A percentile compares a stretch with the other conserved stretches of the same genome.
These are phyloP conservation scores for Aricia artaxerxes DNA, from an alignment of 2,888 invertebrate genomes.

Conservation along the genomic window DNA sequence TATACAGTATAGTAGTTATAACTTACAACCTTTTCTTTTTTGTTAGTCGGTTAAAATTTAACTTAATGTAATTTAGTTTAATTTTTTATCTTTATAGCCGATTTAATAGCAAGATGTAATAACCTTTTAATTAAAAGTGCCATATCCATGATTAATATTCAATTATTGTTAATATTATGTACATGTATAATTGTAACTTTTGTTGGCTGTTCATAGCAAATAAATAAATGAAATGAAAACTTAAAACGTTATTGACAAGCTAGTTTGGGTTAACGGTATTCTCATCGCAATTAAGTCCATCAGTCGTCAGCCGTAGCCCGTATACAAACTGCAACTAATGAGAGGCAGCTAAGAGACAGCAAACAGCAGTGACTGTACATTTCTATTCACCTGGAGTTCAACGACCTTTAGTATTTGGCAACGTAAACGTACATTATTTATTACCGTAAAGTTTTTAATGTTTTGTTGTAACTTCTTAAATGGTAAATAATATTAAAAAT, in stretches of 20 bases:
- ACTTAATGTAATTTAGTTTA: no score
- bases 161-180: no score
- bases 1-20: no score
- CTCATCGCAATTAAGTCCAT: not conserved
- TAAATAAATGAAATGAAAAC: not conserved
- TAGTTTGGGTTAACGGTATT: not conserved
- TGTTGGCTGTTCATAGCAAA: no score
- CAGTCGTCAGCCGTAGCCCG: not conserved
- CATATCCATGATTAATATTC: no score
- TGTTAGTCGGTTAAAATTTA: not conserved
- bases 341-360: not conserved
- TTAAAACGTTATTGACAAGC: not conserved
- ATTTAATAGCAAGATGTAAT: no score
- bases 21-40: not conserved
- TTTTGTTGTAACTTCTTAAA: not conserved
- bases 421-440: not conserved
- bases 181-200: no score
- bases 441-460: not conserved
- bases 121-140: no score
- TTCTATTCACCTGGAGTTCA: not conserved
- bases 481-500: not conserved
- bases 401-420: not conserved
- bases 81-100: no score
- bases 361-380: not conserved
- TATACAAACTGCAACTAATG: conserved; percentile 2